Evolutionary conservation across 2,113 vertebrate genomes (phyloP).

Genomic region (Ariopsis seemanni): DNA sequence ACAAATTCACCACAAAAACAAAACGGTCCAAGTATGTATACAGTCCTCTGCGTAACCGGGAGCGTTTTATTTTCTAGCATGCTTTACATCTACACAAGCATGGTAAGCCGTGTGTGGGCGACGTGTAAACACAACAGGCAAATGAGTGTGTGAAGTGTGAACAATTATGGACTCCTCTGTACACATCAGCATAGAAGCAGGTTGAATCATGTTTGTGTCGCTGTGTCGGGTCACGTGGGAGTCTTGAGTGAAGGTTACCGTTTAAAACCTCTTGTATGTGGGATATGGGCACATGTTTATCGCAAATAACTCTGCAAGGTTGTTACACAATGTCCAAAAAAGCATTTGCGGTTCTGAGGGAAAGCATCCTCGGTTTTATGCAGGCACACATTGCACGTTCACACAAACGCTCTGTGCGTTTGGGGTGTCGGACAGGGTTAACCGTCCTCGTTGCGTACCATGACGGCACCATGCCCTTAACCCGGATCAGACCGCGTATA

Average conservation of each 20-base stretch:
- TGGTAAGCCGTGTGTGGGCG: not conserved
- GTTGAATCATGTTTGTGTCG: not conserved
- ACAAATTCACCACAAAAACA: constrained; percentile 37
- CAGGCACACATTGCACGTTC: constrained; percentile 3
- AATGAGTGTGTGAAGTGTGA: not conserved
- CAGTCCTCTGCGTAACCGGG: not conserved
- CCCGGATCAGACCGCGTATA: constrained; percentile 47
- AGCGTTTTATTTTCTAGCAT: not conserved
- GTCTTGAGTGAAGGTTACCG: not conserved
- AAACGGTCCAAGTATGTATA: not conserved
- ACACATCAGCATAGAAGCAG: not conserved
- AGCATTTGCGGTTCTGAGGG: not conserved
- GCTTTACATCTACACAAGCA: not conserved
- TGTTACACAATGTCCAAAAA: not conserved
- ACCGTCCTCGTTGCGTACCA: constrained; percentile 22
- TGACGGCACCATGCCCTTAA: constrained; percentile 48
- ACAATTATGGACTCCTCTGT: not conserved
- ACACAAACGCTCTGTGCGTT: not conserved
- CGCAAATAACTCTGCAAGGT: not conserved
- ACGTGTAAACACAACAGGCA: constrained; percentile 4
- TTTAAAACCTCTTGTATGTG: not conserved
- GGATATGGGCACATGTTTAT: not conserved
- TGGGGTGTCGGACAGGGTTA: constrained; percentile 12
- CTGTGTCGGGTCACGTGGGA: not conserved
- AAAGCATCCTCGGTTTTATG: not conserved